Conservation (phyloP, 2,888 invertebrate species). For the Minunthozetes semirufus region DNA sequence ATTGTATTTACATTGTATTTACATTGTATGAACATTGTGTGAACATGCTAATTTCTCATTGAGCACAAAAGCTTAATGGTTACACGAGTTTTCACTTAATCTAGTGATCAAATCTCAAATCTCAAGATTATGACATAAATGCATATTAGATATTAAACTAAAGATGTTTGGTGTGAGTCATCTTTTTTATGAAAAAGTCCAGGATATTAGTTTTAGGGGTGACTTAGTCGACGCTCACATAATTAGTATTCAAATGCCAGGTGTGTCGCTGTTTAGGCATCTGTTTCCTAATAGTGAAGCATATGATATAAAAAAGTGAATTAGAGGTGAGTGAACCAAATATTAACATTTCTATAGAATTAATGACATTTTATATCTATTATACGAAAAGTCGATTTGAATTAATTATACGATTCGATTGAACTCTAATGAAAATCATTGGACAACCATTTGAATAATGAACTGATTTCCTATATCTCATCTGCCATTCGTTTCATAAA, state of each 20-base stretch:
- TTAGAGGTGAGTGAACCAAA: constrained; percentile 21
- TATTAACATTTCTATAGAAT: background rate
- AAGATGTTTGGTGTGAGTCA: no score
- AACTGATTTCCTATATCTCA: background rate
- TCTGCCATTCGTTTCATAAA: background rate
- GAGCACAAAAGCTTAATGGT: no score
- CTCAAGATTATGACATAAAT: no score
- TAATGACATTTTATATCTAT: constrained; percentile 19
- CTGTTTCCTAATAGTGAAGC: constrained; percentile 23
- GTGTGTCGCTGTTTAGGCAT: constrained; percentile 25
- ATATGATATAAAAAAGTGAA: background rate
- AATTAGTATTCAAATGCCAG: constrained; percentile 19
- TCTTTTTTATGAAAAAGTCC: no score
- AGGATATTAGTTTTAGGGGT: background rate
- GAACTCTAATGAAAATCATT: background rate
- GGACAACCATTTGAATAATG: background rate
- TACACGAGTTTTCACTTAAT: no score
- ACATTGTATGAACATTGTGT: no score
- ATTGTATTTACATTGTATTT: no score
- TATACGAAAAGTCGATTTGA: background rate
- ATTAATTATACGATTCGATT: constrained; percentile 16
- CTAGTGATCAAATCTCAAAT: no score
- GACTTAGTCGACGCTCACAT: background rate
- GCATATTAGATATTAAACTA: no score
- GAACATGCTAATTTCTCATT: no score